Conservation (phyloP, 1,140 invertebrate species). For the Tenebrio molitor region DNA sequence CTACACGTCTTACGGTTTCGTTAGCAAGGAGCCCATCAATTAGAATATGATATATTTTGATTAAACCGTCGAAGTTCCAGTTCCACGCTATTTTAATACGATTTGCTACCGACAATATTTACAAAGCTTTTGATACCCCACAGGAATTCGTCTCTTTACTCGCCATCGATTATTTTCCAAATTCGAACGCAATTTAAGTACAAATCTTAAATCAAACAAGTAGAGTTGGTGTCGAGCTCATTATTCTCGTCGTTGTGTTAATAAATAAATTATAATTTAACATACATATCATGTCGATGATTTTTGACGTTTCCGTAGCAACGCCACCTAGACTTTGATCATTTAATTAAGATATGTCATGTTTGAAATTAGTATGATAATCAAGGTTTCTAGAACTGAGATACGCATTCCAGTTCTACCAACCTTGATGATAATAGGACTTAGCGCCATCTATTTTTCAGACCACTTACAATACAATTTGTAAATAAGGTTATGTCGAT, state of each 20-base stretch:
- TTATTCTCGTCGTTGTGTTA: too few relatives aligned
- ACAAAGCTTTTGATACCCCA: not conserved
- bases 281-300: too few relatives aligned
- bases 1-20: constrained; percentile 75
- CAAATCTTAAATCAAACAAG: not conserved
- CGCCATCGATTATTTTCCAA: too few relatives aligned
- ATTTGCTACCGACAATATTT: constrained; percentile 28
- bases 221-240: not conserved
- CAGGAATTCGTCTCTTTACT: too few relatives aligned
- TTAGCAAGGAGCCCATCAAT: constrained; percentile 70
- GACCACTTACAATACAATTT: not conserved
- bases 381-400: too few relatives aligned
- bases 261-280: too few relatives aligned
- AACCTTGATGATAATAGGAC: not conserved
- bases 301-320: too few relatives aligned
- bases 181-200: not conserved
- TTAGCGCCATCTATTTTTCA: not conserved
- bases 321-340: not conserved
- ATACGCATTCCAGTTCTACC: too few relatives aligned
- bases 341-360: constrained; percentile 26
- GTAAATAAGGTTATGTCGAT: constrained; percentile 4
- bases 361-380: not conserved
- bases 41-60: constrained; percentile 50
- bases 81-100: not conserved
- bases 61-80: not conserved